Evolutionary conservation across 2,797 vertebrate genomes (phyloP).

Genomic region (Phylloscopus collybita): DNA sequence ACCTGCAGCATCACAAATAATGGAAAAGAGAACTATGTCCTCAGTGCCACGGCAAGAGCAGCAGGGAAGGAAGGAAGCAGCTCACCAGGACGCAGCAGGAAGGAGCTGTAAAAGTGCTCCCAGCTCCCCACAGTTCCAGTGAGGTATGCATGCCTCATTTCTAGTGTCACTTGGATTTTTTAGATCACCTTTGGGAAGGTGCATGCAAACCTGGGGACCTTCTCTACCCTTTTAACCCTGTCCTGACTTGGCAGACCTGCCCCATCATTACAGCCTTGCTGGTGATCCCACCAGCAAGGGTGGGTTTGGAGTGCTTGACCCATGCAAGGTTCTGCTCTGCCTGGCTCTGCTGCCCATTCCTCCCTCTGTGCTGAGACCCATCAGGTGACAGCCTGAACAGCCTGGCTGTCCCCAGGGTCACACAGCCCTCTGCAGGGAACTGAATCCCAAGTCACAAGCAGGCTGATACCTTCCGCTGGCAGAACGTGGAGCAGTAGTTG

Average conservation of each 20-base stretch:
- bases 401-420: not conserved
- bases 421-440: not conserved
- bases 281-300: not conserved
- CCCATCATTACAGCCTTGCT: not conserved
- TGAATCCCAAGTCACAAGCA: not conserved
- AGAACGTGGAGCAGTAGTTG: slow-evolving; percentile 98
- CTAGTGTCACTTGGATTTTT: not conserved
- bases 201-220: not conserved
- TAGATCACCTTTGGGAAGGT: not conserved
- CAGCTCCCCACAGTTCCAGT: not conserved
- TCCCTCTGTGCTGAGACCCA: not conserved
- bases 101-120: not conserved
- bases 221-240: not conserved
- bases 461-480: slow-evolving; percentile 90
- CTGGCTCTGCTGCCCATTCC: not conserved
- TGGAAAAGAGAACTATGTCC: not conserved
- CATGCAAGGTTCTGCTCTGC: fast-evolving
- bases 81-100: not conserved
- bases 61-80: not conserved
- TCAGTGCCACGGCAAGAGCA: not conserved
- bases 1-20: not conserved
- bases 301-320: not conserved
- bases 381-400: not conserved
- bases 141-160: not conserved
- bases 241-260: not conserved